phyloP scores from a whole-genome alignment of 2,113 vertebrate genomes.

The Megaceryle maxima region DNA sequence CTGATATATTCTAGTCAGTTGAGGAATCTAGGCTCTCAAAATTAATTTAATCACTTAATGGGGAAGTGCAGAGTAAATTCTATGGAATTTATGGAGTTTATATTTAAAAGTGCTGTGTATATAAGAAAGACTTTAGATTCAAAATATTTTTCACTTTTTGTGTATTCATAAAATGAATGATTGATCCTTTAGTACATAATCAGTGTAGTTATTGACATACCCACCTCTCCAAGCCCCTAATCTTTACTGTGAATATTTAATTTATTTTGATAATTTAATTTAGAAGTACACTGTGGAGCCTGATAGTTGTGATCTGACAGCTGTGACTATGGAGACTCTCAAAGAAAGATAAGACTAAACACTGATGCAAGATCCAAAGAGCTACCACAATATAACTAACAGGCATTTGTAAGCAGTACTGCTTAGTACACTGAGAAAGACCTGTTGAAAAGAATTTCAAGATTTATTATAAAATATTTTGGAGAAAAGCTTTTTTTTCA shows the following conservation, averaged over 20 bases:
- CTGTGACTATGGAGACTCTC: background rate
- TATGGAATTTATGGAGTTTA: background rate
- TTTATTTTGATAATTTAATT: background rate
- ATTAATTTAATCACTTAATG: background rate
- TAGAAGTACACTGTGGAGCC: background rate
- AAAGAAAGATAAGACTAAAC: background rate
- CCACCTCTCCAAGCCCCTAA: background rate
- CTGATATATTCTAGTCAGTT: background rate
- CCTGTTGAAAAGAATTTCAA: background rate
- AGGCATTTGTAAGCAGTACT: background rate
- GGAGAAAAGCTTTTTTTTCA: background rate
- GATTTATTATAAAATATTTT: slow-evolving; percentile 8
- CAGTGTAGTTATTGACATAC: background rate
- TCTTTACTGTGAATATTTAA: background rate
- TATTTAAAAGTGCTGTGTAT: background rate
- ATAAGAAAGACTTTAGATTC: background rate
- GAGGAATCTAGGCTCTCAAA: background rate
- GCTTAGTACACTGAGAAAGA: background rate
- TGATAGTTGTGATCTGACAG: background rate
- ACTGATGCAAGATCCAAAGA: background rate
- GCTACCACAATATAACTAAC: background rate
- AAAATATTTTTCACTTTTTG: background rate
- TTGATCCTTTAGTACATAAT: background rate
- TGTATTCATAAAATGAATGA: background rate
- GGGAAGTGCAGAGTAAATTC: background rate